Conservation (phyloP, 2,797 vertebrate species). For the Ciconia nigra region DNA sequence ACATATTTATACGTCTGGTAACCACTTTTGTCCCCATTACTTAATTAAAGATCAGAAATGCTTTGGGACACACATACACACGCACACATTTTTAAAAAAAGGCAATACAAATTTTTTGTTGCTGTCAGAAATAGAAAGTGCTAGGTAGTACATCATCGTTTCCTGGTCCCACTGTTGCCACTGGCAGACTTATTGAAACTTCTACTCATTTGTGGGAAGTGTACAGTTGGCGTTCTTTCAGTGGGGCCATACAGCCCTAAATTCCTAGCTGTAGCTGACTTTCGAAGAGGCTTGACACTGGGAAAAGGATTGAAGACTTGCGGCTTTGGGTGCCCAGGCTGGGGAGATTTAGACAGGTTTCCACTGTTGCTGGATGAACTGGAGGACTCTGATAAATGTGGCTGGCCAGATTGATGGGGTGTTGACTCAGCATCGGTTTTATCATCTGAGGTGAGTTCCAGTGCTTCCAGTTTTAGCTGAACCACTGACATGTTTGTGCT, state of each 20-base stretch:
- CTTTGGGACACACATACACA: background rate
- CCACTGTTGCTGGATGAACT: constrained; percentile 63
- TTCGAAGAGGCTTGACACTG: constrained; percentile 89
- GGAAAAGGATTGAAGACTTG: constrained; percentile 93
- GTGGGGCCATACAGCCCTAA: constrained; percentile 94
- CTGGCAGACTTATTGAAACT: constrained; percentile 77
- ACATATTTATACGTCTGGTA: background rate
- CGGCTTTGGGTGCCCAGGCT: constrained; percentile 49
- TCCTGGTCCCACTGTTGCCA: constrained; percentile 75
- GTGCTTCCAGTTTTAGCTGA: constrained; percentile 81
- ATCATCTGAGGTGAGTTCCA: constrained; percentile 76
- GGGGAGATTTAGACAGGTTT: constrained; percentile 49
- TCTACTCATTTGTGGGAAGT: constrained; percentile 94
- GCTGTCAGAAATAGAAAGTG: background rate
- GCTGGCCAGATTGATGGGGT: constrained; percentile 25
- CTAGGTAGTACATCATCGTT: constrained; percentile 72
- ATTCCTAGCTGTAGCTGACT: constrained; percentile 90
- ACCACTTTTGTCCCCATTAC: background rate
- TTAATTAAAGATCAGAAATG: background rate
- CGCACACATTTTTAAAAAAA: background rate
- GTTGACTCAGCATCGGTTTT: background rate
- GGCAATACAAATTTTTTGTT: background rate
- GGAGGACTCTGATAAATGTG: constrained; percentile 63
- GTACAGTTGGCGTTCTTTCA: constrained; percentile 88
- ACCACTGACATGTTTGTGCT: constrained; percentile 68